Conservation (phyloP, 2,797 vertebrate species). For the Gorsachius magnificus region DNA sequence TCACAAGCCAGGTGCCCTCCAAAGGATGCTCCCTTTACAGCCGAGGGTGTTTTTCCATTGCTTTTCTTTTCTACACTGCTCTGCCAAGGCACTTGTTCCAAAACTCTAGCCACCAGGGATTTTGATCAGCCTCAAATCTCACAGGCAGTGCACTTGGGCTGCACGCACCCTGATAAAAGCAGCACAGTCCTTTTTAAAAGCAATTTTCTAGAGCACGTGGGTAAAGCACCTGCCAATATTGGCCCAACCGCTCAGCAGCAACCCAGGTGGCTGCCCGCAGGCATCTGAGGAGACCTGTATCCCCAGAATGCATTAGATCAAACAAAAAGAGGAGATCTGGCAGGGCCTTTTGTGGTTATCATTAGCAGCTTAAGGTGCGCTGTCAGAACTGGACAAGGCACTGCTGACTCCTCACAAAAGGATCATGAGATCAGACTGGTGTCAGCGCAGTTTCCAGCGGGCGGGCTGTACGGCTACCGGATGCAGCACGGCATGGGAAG, state of each 20-base stretch:
- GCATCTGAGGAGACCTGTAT: neutral
- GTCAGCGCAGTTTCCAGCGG: neutral
- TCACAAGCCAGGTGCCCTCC: neutral
- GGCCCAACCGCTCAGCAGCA: neutral
- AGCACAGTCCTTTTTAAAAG: neutral
- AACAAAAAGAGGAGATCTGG: neutral
- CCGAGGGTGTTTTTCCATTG: neutral
- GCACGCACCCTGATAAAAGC: neutral
- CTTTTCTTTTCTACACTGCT: neutral
- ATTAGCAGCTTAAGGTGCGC: neutral
- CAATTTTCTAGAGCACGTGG: neutral
- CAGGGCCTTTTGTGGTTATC: neutral
- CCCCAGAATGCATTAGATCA: neutral
- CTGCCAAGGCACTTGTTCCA: neutral
- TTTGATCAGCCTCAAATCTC: neutral
- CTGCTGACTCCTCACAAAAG: neutral
- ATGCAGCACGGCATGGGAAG: neutral
- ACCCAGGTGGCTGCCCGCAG: neutral
- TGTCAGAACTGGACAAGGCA: neutral
- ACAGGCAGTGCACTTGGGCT: neutral
- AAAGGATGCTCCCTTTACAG: neutral
- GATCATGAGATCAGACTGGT: neutral
- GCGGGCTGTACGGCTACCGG: accelerated
- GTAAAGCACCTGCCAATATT: neutral
- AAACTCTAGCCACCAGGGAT: neutral